Evolutionary conservation across 2,113 vertebrate genomes (phyloP).

Genomic region (Myotis davidii): DNA sequence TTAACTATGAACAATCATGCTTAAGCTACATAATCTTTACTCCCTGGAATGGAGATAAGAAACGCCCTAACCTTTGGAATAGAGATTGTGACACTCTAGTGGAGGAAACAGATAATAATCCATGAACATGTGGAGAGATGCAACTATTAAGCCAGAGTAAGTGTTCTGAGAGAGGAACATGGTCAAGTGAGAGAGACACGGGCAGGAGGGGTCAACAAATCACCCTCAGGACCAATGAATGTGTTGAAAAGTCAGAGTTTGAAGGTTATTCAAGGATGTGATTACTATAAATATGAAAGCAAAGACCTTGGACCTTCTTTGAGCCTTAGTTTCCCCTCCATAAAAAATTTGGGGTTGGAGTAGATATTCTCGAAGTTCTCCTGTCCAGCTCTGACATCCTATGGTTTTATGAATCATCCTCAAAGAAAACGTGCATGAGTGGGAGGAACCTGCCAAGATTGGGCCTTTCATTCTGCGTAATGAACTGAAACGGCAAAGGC

Average conservation of each 20-base stretch:
- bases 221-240: background rate
- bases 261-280: background rate
- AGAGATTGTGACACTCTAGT: background rate
- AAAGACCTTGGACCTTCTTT: background rate
- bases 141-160: background rate
- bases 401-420: conserved; percentile 70
- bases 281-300: background rate
- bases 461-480: conserved; percentile 74
- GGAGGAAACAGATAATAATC: background rate
- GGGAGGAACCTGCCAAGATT: conserved; percentile 68
- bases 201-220: background rate
- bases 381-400: conserved; percentile 54
- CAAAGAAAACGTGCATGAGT: conserved; percentile 57
- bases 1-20: no score
- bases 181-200: background rate
- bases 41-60: no score
- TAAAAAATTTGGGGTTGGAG: background rate
- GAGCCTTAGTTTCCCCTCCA: conserved; percentile 62
- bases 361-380: background rate
- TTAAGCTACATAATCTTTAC: no score
- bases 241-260: background rate
- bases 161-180: background rate
- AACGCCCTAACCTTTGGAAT: no score
- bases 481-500: conserved; percentile 70
- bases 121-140: background rate